phyloP scores from a whole-genome alignment of 1,140 invertebrate species.

The Drosophila neocordata region DNA sequence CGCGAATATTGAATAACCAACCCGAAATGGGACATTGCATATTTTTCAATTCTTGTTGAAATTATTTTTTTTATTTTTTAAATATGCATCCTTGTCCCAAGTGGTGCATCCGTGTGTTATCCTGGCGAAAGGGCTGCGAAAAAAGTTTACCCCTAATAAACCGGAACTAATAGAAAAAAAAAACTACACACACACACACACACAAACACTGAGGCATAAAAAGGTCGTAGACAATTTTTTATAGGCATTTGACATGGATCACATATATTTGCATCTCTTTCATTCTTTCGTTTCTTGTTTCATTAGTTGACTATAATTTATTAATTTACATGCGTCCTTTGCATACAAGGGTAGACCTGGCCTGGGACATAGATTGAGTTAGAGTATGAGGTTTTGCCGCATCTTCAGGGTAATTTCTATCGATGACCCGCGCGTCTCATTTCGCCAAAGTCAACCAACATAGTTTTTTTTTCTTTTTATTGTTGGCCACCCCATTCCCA shows the following conservation, averaged over 20 bases:
- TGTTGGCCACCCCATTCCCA: conserved; percentile 22
- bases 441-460: conserved; percentile 19
- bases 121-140: conserved; percentile 62
- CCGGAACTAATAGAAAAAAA: conserved; percentile 73
- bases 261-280: conserved; percentile 24
- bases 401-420: conserved; percentile 73
- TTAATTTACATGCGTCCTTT: conserved; percentile 80
- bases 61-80: conserved; percentile 28
- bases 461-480: conserved; percentile 7
- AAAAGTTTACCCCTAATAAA: conserved; percentile 73
- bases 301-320: conserved; percentile 80
- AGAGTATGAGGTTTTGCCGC: conserved; percentile 38
- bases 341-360: conserved; percentile 48
- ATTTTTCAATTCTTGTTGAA: neutral
- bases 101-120: conserved; percentile 58
- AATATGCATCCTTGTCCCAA: conserved; percentile 74
- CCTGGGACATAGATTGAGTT: conserved; percentile 31
- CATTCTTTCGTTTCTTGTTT: conserved; percentile 40
- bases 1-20: conserved; percentile 77
- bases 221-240: conserved; percentile 74
- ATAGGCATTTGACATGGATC: conserved; percentile 66
- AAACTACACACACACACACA: conserved; percentile 33
- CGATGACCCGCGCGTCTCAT: conserved; percentile 52
- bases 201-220: conserved; percentile 14
- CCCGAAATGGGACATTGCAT: conserved; percentile 22